Evolutionary conservation across 1,140 invertebrate species (phyloP).

Genomic region (Cherax quadricarinatus): DNA sequence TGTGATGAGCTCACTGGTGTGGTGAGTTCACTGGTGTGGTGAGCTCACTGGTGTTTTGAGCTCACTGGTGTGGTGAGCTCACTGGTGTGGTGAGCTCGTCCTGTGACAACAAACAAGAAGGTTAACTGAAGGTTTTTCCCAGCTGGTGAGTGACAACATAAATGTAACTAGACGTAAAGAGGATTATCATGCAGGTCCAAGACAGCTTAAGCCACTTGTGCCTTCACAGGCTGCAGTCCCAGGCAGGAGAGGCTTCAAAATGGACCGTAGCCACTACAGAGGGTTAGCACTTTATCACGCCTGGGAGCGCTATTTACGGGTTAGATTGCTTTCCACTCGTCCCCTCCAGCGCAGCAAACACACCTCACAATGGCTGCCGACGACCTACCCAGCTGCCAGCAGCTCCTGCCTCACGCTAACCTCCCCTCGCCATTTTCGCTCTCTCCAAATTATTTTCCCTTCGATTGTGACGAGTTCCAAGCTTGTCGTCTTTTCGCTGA

Average conservation of each 20-base stretch:
- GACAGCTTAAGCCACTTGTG: not conserved
- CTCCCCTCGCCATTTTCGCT: not conserved
- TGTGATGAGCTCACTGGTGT: too few relatives aligned
- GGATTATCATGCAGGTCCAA: constrained; percentile 15
- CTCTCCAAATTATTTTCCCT: not conserved
- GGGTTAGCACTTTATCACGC: constrained; percentile 23
- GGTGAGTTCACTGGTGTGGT: too few relatives aligned
- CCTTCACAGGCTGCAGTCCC: not conserved
- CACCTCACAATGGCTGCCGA: constrained; percentile 35
- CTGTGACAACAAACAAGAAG: constrained; percentile 18
- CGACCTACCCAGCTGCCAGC: not conserved
- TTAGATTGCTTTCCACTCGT: constrained; percentile 55
- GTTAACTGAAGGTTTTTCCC: constrained; percentile 32
- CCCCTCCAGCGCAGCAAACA: constrained; percentile 45
- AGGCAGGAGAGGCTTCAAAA: not conserved
- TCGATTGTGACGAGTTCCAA: not conserved
- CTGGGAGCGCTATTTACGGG: constrained; percentile 50
- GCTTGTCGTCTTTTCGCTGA: too few relatives aligned
- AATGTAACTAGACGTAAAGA: constrained; percentile 53
- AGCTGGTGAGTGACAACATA: constrained; percentile 40
- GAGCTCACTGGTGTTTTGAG: too few relatives aligned
- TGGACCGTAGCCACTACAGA: not conserved
- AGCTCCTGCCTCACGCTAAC: not conserved
- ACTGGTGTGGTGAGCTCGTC: not conserved
- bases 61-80: too few relatives aligned